These are phyloP conservation scores for Paelopatides confundens DNA, from an alignment of 53 echinoderm and acorn worm species.

Conservation along the genomic window DNA sequence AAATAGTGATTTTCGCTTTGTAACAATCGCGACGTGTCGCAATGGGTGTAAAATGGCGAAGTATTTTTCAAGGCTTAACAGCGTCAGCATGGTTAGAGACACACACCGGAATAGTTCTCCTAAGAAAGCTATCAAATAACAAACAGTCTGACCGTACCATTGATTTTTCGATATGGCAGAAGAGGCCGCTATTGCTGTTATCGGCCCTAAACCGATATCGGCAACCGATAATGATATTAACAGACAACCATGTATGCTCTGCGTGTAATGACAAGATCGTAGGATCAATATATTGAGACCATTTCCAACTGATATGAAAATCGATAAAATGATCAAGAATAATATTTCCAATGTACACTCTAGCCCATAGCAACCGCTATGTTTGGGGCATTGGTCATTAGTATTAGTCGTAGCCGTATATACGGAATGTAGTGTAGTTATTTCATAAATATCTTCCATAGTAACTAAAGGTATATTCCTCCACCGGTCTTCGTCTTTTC, in stretches of 20 bases:
- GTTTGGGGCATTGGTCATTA: no score
- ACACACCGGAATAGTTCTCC: conserved; percentile 17
- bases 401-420: no score
- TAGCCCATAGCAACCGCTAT: no score
- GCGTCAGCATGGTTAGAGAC: conserved; percentile 16
- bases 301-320: conserved; percentile 19
- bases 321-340: not conserved
- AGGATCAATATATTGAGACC: conserved; percentile 23
- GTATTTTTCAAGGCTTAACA: conserved; percentile 16
- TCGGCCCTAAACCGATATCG: conserved; percentile 35
- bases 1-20: conserved; percentile 19
- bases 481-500: no score
- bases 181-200: not conserved
- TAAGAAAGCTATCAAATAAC: not conserved
- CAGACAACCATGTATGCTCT: not conserved
- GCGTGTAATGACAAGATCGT: not conserved
- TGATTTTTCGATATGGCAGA: not conserved
- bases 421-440: no score
- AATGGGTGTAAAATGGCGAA: conserved; percentile 59
- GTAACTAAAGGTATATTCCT: no score
- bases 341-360: not conserved
- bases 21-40: conserved; percentile 42
- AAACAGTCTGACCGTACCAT: conserved; percentile 6
- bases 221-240: conserved; percentile 12
- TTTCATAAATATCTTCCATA: no score